A percentile compares a stretch with the other conserved stretches of the same genome.
Evolutionary conservation across 2,888 invertebrate genomes (phyloP).

Genomic region (Rotaria socialis): DNA sequence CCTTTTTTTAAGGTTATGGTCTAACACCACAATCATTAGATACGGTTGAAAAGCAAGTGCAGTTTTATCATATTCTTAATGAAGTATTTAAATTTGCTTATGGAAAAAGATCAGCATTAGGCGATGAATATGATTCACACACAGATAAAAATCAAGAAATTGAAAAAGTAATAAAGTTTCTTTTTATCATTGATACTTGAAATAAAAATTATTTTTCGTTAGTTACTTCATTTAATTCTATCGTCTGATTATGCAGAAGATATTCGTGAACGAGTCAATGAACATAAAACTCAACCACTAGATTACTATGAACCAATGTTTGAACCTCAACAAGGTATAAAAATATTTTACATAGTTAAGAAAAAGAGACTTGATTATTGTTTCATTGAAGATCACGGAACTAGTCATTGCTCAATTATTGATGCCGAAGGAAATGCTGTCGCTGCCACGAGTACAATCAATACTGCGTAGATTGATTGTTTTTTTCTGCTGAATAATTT

Average conservation of each 20-base stretch:
- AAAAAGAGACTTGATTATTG: too few species aligned
- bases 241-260: constrained; percentile 1
- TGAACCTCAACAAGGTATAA: neutral
- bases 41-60: constrained; percentile 17
- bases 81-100: constrained; percentile 45
- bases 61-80: constrained; percentile 43
- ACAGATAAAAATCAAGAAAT: constrained; percentile 4
- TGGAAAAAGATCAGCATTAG: constrained; percentile 39
- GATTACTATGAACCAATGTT: constrained; percentile 20
- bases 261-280: neutral
- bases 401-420: constrained; percentile 54
- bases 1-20: neutral
- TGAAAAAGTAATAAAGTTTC: neutral
- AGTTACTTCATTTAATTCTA: constrained; percentile 4
- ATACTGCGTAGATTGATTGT: constrained; percentile 52
- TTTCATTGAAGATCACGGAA: constrained; percentile 50
- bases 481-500: too few species aligned
- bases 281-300: neutral
- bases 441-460: constrained; percentile 55
- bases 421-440: constrained; percentile 56
- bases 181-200: too few species aligned
- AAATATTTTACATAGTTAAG: neutral
- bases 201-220: neutral
- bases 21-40: constrained; percentile 36
- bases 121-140: constrained; percentile 40